Evolutionary conservation across 1,140 invertebrate species (phyloP).

Genomic region (Limonius californicus): DNA sequence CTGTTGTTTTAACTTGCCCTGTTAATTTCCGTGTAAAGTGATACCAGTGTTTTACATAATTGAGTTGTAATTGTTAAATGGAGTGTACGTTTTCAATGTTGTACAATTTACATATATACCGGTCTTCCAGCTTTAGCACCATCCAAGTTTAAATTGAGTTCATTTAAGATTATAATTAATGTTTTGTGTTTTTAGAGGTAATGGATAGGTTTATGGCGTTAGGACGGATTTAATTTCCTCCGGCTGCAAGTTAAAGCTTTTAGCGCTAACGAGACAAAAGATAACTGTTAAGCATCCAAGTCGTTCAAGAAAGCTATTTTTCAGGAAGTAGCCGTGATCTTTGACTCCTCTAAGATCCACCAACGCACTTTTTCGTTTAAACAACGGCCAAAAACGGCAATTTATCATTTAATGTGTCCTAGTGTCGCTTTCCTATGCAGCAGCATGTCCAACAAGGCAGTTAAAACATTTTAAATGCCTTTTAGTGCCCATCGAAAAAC

Average conservation of each 20-base stretch:
- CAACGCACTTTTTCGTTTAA: too few relatives aligned
- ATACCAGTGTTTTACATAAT: slow-evolving; percentile 43
- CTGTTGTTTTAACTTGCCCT: slow-evolving; percentile 42
- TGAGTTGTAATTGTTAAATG: slow-evolving; percentile 47
- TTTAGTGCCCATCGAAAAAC: neutral
- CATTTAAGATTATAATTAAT: slow-evolving; percentile 27
- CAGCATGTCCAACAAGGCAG: neutral
- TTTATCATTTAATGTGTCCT: neutral
- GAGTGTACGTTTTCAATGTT: slow-evolving; percentile 41
- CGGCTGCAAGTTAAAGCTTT: neutral
- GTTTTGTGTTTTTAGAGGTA: slow-evolving; percentile 18
- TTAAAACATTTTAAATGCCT: neutral
- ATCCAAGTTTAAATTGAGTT: slow-evolving; percentile 23
- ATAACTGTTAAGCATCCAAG: too few relatives aligned
- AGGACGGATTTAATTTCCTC: slow-evolving; percentile 14
- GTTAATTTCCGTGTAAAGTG: slow-evolving; percentile 44
- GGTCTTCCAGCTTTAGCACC: slow-evolving; percentile 20
- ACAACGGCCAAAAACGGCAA: neutral
- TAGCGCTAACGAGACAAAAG: neutral
- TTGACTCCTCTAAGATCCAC: too few relatives aligned
- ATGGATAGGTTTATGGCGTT: slow-evolving; percentile 6
- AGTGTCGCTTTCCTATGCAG: neutral
- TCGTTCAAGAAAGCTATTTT: too few relatives aligned
- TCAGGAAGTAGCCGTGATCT: too few relatives aligned
- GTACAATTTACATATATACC: slow-evolving; percentile 43